A percentile compares a stretch with the other conserved stretches of the same genome.
phyloP scores from a whole-genome alignment of 2,797 vertebrate genomes.

The Orientallactaga sibirica region DNA sequence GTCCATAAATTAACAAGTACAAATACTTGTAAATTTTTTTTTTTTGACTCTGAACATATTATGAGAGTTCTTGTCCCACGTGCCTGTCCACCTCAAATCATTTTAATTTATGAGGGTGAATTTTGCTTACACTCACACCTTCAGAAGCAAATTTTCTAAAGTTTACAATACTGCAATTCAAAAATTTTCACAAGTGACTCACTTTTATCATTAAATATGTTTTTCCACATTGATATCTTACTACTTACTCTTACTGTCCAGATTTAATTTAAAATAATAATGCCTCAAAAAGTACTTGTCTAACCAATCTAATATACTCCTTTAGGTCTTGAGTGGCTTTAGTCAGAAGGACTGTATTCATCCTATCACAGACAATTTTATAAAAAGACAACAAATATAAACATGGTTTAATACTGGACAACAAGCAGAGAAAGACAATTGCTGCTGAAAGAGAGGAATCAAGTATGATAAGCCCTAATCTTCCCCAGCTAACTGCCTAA shows the following conservation, averaged over 20 bases:
- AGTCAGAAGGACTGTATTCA: accelerated
- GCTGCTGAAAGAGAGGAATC: not conserved
- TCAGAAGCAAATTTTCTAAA: not conserved
- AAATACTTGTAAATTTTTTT: not conserved
- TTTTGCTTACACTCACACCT: not conserved
- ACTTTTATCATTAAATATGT: not conserved
- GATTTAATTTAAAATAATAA: not conserved
- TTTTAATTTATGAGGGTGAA: not conserved
- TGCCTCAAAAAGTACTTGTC: not conserved
- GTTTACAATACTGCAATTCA: too few species aligned
- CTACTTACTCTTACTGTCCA: too few species aligned
- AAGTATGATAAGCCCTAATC: not conserved
- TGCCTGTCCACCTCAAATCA: not conserved
- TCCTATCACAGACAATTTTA: not conserved
- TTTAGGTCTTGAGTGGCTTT: not conserved
- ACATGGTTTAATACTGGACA: not conserved
- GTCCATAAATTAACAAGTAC: not conserved
- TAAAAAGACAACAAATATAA: not conserved
- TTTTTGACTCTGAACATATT: not conserved
- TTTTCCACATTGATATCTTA: not conserved
- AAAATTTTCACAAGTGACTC: not conserved
- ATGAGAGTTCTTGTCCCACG: not conserved
- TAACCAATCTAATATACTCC: not conserved
- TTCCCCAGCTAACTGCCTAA: not conserved
- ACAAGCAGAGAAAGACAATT: not conserved